These are phyloP conservation scores for Cecidostiba fungosa DNA, from an alignment of 2,888 invertebrate genomes.

Conservation along the genomic window DNA sequence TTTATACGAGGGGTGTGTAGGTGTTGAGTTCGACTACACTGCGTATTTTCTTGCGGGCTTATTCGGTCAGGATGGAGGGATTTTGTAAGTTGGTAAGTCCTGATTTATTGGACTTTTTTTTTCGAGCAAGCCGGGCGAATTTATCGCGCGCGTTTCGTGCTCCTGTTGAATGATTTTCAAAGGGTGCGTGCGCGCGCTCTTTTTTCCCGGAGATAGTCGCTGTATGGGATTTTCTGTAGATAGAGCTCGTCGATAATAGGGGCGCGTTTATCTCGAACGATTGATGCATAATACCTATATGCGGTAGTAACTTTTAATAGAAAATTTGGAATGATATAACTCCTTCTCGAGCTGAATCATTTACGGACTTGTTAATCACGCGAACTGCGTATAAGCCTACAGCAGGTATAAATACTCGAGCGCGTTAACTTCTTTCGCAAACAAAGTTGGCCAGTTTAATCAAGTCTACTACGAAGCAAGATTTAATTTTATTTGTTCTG, in stretches of 20 bases:
- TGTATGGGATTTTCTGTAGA: background rate
- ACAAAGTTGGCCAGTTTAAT: slow-evolving; percentile 30
- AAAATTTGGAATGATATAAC: background rate
- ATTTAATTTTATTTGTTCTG: slow-evolving; percentile 50
- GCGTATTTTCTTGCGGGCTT: slow-evolving; percentile 40
- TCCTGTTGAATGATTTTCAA: slow-evolving; percentile 15
- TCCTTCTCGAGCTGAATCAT: slow-evolving; percentile 4
- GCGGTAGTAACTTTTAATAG: background rate
- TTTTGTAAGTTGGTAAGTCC: slow-evolving; percentile 32
- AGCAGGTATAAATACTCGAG: background rate
- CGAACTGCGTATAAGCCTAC: background rate
- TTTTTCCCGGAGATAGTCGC: background rate
- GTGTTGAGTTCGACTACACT: slow-evolving; percentile 27
- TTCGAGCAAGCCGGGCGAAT: background rate
- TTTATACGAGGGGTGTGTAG: slow-evolving; percentile 36
- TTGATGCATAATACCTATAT: background rate
- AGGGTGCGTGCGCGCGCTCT: slow-evolving; percentile 1
- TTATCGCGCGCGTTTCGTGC: slow-evolving; percentile 9
- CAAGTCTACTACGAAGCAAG: slow-evolving; percentile 15
- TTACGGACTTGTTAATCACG: background rate
- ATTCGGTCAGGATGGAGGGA: slow-evolving; percentile 30
- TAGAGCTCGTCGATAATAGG: background rate
- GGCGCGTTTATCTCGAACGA: background rate
- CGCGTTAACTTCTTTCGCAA: slow-evolving; percentile 6
- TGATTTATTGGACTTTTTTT: slow-evolving; percentile 40